Evolutionary conservation across 2,113 vertebrate species (phyloP), one percentile per base, ranked within the genome.

Genomic region (Hypomesus transpacificus): DNA sequence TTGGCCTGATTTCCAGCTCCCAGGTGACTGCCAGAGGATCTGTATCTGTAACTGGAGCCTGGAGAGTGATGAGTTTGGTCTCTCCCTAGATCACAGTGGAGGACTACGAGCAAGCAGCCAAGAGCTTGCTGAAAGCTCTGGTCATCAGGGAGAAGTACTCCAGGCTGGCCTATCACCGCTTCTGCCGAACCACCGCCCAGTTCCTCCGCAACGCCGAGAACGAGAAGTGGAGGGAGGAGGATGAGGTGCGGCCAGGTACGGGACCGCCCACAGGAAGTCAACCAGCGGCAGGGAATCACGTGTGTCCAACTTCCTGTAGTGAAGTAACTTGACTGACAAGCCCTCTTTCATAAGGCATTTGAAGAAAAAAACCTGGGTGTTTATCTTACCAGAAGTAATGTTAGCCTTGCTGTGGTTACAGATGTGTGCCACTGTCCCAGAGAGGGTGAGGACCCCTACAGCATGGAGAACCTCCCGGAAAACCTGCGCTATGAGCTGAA

Each of bases 131-230:
- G 53, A 98, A 95, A 71, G 96, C 96, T 71, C 88, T 99, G 58
- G 89, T 94, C 66, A 94, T 98, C 78, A 91, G 97, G 61, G 96
- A 98, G 81, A 98, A 97, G 78, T 99, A 98, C 68, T 94, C 93
- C 0, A 94, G 92, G 2, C 92, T 99, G 4, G 95, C 95, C 60
- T 97, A 96, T 75, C 96, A 98, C 68, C 92, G 91, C 70, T 98
- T 98, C 82, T 95, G 94, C 0, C 91, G 94, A 82, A 97, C 91
- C 50, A 96, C 95, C 0, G 86, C 95, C 21, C 94, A 93, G 79
- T 98, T 95, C 87, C 83, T 99, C 76, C 92, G 93, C 62, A 93
- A 74, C 65, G 90, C 88, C 80, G 80, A 79, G 59, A 88, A 91
- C 21, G 86, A 89, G 0, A 87, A 69, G 16, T 96, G 94, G 94